These are phyloP conservation scores for Okamejei kenojei DNA, from an alignment of 2,797 vertebrate genomes.

Conservation along the genomic window DNA sequence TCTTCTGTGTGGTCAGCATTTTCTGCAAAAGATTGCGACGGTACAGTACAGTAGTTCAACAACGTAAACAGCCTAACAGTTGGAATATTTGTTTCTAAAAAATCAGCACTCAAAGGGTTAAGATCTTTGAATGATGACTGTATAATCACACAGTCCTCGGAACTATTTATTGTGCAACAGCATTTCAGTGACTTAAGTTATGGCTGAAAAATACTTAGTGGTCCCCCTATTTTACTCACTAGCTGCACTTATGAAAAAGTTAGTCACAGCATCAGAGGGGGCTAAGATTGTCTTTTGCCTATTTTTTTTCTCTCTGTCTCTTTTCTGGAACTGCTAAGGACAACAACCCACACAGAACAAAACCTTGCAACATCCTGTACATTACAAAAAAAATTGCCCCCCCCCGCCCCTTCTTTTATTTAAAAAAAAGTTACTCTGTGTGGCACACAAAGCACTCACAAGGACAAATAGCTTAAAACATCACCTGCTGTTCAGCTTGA, in stretches of 20 bases:
- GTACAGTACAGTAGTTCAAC: constrained; percentile 15
- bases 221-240: constrained; percentile 46
- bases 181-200: constrained; percentile 49
- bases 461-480: constrained; percentile 36
- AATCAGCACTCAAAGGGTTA: constrained; percentile 55
- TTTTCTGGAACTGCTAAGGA: constrained; percentile 47
- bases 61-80: constrained; percentile 30
- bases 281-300: constrained; percentile 67
- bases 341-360: constrained; percentile 41
- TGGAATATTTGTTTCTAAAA: constrained; percentile 50
- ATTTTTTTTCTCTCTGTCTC: constrained; percentile 48
- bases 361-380: constrained; percentile 44
- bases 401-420: not conserved
- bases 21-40: constrained; percentile 12
- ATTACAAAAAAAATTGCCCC: constrained; percentile 31
- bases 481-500: constrained; percentile 1
- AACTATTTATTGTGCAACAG: constrained; percentile 41
- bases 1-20: constrained; percentile 1
- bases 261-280: constrained; percentile 51
- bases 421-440: constrained; percentile 40
- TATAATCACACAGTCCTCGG: not conserved
- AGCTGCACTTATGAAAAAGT: constrained; percentile 51
- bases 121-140: constrained; percentile 42
- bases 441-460: constrained; percentile 46
- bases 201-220: constrained; percentile 52